phyloP scores from a whole-genome alignment of 2,797 vertebrate genomes.

The Leucoraja ocellata region DNA sequence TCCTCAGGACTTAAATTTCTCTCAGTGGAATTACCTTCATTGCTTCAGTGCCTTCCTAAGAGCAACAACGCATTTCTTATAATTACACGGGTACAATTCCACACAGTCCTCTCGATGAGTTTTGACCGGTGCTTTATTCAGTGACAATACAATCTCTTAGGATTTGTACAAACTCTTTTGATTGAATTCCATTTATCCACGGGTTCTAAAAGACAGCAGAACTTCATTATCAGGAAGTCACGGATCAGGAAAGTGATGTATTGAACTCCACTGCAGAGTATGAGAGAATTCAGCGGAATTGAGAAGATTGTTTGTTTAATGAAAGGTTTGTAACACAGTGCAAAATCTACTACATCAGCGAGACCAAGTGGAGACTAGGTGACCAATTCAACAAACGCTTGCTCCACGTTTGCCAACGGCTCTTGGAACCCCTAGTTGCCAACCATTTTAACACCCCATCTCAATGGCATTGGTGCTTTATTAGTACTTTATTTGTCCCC shows the following conservation, averaged over 20 bases:
- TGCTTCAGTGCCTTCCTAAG: not conserved
- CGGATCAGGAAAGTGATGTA: not conserved
- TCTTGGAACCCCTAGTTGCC: too few species aligned
- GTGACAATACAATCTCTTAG: not conserved
- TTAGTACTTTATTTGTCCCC: too few species aligned
- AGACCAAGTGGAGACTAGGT: too few species aligned
- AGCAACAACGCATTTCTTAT: not conserved
- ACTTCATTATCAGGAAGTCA: not conserved
- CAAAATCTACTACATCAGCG: not conserved
- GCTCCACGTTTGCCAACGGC: too few species aligned
- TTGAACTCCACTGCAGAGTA: not conserved
- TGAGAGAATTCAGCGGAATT: not conserved
- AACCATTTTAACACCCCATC: too few species aligned
- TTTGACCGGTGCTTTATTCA: constrained; percentile 10
- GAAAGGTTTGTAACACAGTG: not conserved
- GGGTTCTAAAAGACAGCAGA: not conserved
- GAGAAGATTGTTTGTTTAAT: not conserved
- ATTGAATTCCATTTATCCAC: not conserved
- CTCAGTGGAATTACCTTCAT: not conserved
- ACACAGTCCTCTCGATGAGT: not conserved
- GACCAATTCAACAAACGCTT: too few species aligned
- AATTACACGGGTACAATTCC: not conserved
- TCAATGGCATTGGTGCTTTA: too few species aligned
- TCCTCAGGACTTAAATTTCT: not conserved
- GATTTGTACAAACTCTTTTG: not conserved